Evolutionary conservation across 2,797 vertebrate species (phyloP).

Genomic region (Artibeus jamaicensis): DNA sequence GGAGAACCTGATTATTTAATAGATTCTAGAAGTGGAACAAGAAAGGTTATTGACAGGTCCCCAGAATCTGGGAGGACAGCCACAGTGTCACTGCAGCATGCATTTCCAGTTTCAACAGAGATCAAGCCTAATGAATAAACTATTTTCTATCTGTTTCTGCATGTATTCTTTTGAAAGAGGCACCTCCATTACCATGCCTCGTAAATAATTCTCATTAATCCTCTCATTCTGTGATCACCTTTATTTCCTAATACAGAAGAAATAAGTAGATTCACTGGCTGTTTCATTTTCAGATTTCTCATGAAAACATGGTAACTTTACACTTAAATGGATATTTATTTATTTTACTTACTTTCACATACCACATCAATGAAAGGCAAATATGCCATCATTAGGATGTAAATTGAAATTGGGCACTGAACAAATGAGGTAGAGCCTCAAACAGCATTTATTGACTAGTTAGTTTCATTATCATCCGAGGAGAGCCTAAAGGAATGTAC

Average conservation of each 20-base stretch:
- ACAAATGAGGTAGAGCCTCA: slow-evolving; percentile 72
- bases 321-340: slow-evolving; percentile 77
- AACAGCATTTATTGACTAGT: slow-evolving; percentile 76
- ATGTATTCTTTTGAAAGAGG: not conserved
- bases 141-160: slow-evolving; percentile 1
- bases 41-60: not conserved
- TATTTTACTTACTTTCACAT: slow-evolving; percentile 78
- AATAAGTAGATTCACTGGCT: slow-evolving; percentile 61
- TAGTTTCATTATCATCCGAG: slow-evolving; percentile 72
- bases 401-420: slow-evolving; percentile 79
- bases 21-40: not conserved
- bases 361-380: slow-evolving; percentile 76
- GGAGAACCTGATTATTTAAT: not conserved
- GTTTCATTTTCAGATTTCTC: slow-evolving; percentile 77
- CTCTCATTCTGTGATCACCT: slow-evolving; percentile 60
- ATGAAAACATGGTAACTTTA: slow-evolving; percentile 68
- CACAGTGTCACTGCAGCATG: not conserved
- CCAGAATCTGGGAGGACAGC: not conserved
- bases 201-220: slow-evolving; percentile 65
- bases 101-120: not conserved
- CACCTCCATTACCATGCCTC: not conserved
- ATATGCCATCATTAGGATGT: slow-evolving; percentile 75
- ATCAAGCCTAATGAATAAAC: not conserved
- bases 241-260: slow-evolving; percentile 73
- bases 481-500: not conserved